Evolutionary conservation across 2,888 invertebrate genomes (phyloP).

Genomic region (Trissolcus japonicus): DNA sequence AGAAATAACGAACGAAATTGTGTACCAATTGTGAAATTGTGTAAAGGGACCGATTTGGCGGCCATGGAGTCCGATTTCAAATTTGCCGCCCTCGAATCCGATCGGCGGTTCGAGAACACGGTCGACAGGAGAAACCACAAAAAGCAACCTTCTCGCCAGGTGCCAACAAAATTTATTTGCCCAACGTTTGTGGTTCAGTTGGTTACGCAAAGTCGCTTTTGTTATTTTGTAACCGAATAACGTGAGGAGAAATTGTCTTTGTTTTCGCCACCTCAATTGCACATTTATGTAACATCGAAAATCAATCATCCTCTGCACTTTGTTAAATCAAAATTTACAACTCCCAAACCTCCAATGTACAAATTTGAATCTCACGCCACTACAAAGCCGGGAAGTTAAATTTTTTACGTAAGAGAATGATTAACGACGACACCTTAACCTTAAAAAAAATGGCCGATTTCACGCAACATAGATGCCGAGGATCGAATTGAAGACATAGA

Average conservation of each 20-base stretch:
- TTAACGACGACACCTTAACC: no score
- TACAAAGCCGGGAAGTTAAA: no score
- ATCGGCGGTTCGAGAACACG: no score
- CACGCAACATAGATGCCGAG: no score
- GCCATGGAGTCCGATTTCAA: not conserved
- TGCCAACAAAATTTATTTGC: conserved; percentile 46
- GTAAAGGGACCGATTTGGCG: no score
- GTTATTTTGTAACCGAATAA: conserved; percentile 43
- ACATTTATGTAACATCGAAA: conserved; percentile 12
- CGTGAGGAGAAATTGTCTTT: conserved; percentile 24
- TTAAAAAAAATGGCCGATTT: no score
- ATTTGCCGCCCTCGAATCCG: conserved; percentile 10
- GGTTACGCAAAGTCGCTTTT: conserved; percentile 43
- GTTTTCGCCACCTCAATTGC: conserved; percentile 18
- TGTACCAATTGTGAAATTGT: no score
- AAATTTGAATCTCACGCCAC: no score
- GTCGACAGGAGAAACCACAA: conserved; percentile 31
- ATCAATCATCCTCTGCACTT: conserved; percentile 3
- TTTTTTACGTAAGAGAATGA: no score
- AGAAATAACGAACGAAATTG: not conserved
- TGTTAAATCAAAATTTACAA: no score
- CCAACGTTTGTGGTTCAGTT: conserved; percentile 38
- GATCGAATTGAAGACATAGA: no score
- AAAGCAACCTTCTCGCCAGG: conserved; percentile 24
- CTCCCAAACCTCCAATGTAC: no score